phyloP scores from a whole-genome alignment of 2,888 invertebrate genomes.

The Trichacis sp. region DNA sequence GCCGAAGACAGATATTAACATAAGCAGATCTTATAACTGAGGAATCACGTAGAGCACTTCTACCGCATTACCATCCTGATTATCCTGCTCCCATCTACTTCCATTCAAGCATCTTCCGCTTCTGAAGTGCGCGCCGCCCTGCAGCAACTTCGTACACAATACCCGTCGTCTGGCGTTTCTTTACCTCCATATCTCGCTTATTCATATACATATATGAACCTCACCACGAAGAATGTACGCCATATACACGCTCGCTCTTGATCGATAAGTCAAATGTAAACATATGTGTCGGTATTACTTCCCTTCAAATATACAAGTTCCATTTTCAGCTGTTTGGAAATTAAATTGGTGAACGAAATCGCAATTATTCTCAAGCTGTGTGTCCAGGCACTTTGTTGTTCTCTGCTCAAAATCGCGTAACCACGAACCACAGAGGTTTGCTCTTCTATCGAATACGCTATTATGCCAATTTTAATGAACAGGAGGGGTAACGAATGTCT shows the following conservation, averaged over 20 bases:
- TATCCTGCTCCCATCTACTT: conserved; percentile 49
- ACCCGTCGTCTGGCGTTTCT: conserved; percentile 1
- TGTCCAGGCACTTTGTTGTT: too few species aligned
- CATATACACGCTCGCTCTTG: background rate
- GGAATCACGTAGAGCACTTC: conserved; percentile 59
- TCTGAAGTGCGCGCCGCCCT: conserved; percentile 7
- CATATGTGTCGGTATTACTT: background rate
- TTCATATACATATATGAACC: background rate
- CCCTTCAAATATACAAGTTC: background rate
- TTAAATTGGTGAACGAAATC: too few species aligned
- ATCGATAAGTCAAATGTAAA: conserved; percentile 11
- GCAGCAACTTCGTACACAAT: conserved; percentile 2
- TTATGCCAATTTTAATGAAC: too few species aligned
- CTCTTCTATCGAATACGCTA: too few species aligned
- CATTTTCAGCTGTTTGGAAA: background rate
- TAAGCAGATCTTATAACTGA: conserved; percentile 59
- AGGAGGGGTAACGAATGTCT: too few species aligned
- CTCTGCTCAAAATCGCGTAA: too few species aligned
- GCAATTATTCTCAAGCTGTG: too few species aligned
- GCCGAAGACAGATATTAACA: conserved; percentile 57
- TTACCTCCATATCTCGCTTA: background rate
- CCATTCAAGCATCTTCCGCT: conserved; percentile 19
- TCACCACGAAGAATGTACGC: background rate
- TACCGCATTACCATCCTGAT: conserved; percentile 61
- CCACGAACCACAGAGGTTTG: too few species aligned